A percentile compares a stretch with the other conserved stretches of the same genome.
Conservation (phyloP, 1,140 invertebrate genomes). For the Venturia canescens region DNA sequence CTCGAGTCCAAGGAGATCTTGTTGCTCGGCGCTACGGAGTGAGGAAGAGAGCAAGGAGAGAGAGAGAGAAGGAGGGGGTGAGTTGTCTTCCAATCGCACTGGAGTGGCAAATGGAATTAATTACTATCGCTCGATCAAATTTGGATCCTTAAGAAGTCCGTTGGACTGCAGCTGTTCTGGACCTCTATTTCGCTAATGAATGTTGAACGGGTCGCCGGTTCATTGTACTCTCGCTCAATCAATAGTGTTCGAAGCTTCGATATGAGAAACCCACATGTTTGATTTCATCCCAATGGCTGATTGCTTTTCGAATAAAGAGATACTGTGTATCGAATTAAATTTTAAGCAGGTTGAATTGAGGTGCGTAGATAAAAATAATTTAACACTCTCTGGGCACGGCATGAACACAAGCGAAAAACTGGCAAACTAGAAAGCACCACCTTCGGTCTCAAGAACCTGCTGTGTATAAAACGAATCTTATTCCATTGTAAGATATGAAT, state of each 20-base stretch:
- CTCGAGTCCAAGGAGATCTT: conserved; percentile 5
- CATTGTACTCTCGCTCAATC: not conserved
- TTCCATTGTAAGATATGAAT: not conserved
- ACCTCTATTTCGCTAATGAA: not conserved
- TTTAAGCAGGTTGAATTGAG: not conserved
- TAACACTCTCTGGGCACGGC: not conserved
- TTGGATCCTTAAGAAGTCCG: conserved; percentile 10
- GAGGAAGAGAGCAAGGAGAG: too few species aligned
- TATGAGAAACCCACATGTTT: not conserved
- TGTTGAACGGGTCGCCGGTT: not conserved
- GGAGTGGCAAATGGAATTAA: conserved; percentile 13
- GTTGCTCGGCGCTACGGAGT: not conserved
- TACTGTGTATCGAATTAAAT: not conserved
- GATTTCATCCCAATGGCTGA: not conserved
- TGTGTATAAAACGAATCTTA: not conserved
- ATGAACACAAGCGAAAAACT: not conserved
- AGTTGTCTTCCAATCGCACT: conserved; percentile 3
- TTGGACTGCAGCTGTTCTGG: not conserved
- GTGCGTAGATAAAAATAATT: not conserved
- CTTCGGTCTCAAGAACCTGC: not conserved
- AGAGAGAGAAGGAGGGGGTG: not conserved
- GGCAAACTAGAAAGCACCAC: not conserved
- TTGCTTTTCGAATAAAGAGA: not conserved
- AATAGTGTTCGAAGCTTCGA: not conserved
- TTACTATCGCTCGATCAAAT: conserved; percentile 35